phyloP scores from a whole-genome alignment of 2,888 invertebrate genomes.

The Adineta ricciae region DNA sequence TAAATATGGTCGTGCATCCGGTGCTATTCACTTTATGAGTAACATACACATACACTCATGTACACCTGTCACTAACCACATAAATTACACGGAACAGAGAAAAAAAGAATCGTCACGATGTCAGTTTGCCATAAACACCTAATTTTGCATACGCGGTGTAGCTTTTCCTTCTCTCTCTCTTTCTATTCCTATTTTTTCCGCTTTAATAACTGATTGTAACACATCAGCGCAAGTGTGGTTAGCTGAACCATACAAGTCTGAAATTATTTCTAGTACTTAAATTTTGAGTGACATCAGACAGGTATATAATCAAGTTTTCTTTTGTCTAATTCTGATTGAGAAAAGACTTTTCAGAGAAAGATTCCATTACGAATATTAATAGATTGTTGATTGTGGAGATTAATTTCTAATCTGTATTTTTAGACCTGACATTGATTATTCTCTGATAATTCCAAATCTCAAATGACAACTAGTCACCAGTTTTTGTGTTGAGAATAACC shows the following conservation, averaged over 20 bases:
- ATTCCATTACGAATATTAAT: background rate
- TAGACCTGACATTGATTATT: background rate
- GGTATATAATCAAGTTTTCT: background rate
- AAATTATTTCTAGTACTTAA: background rate
- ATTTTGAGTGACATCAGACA: background rate
- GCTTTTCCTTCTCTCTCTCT: background rate
- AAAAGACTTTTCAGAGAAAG: background rate
- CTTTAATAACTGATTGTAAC: background rate
- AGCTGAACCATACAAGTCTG: background rate
- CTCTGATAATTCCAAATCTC: background rate
- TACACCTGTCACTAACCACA: background rate
- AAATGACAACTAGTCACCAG: background rate
- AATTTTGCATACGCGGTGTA: background rate
- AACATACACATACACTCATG: background rate
- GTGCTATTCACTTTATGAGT: background rate
- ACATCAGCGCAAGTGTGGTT: background rate
- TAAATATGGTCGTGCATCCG: background rate
- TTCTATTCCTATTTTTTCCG: background rate
- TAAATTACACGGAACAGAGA: background rate
- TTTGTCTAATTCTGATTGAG: background rate
- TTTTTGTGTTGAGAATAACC: background rate
- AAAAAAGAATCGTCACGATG: background rate
- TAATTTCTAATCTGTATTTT: background rate
- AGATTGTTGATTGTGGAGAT: background rate
- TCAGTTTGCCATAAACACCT: background rate